These are phyloP conservation scores for Etheostoma cragini DNA, from an alignment of 2,113 vertebrate genomes.

Conservation along the genomic window DNA sequence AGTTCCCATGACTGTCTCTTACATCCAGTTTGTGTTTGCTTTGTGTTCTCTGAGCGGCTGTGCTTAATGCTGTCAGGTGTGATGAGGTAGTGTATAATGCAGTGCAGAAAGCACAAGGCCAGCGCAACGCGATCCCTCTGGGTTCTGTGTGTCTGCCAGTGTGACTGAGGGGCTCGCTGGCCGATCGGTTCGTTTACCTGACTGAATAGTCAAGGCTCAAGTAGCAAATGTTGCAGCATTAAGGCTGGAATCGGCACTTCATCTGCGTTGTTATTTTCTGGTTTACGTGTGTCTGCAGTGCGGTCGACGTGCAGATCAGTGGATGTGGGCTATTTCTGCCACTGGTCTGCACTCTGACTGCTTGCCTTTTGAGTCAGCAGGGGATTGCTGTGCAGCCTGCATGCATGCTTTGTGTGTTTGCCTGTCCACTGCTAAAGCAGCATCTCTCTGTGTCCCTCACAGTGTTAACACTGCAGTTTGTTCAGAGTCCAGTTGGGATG, in stretches of 20 bases:
- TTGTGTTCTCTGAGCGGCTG: slow-evolving; percentile 2
- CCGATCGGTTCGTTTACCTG: slow-evolving; percentile 14
- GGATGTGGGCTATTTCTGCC: slow-evolving; percentile 11
- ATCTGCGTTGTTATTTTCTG: neutral
- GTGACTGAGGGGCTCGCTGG: slow-evolving; percentile 36
- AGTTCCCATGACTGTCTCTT: slow-evolving; percentile 61
- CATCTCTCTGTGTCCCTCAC: slow-evolving; percentile 20
- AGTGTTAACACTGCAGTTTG: slow-evolving; percentile 52
- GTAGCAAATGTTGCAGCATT: neutral
- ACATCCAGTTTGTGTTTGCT: slow-evolving; percentile 36
- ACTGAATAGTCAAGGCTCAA: slow-evolving; percentile 23
- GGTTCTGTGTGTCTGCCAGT: slow-evolving; percentile 34
- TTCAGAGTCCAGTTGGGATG: slow-evolving; percentile 63
- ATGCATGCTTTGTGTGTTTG: slow-evolving; percentile 14
- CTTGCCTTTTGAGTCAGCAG: slow-evolving; percentile 44
- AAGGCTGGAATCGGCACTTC: neutral
- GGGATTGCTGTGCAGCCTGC: slow-evolving; percentile 23
- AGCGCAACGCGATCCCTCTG: slow-evolving; percentile 68
- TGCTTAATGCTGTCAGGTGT: slow-evolving; percentile 51
- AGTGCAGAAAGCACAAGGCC: slow-evolving; percentile 63
- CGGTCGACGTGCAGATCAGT: slow-evolving; percentile 12
- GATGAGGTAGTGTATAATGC: slow-evolving; percentile 51
- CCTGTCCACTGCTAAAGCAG: slow-evolving; percentile 38
- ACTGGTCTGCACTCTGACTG: slow-evolving; percentile 20
- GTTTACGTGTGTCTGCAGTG: slow-evolving; percentile 13